phyloP scores from a whole-genome alignment of 2,888 invertebrate species.

The Morpho helenor region DNA sequence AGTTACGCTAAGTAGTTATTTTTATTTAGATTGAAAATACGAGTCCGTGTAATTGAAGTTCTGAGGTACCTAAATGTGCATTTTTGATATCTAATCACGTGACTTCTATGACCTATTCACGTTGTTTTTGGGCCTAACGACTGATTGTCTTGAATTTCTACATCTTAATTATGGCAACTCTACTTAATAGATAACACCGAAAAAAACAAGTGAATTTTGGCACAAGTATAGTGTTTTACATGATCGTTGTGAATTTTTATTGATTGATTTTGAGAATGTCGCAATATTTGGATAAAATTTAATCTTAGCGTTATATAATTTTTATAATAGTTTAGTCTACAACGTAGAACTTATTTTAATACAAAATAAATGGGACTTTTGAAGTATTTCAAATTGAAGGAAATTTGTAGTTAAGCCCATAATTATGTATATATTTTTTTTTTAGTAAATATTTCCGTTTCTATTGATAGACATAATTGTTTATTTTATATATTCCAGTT shows the following conservation, averaged over 20 bases:
- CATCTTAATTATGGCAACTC: slow-evolving; percentile 9
- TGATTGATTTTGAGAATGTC: too few relatives aligned
- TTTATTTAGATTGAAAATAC: slow-evolving; percentile 47
- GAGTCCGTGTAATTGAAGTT: slow-evolving; percentile 47
- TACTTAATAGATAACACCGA: slow-evolving; percentile 17
- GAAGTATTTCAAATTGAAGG: slow-evolving; percentile 1
- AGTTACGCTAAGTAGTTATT: slow-evolving; percentile 47
- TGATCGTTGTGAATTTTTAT: slow-evolving; percentile 3
- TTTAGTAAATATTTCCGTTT: not conserved
- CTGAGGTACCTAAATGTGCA: slow-evolving; percentile 19
- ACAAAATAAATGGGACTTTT: slow-evolving; percentile 5
- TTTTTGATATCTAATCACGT: slow-evolving; percentile 6
- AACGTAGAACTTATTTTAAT: slow-evolving; percentile 4
- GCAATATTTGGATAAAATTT: too few relatives aligned
- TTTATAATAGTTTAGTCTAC: not conserved
- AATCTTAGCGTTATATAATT: too few relatives aligned
- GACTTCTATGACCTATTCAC: not conserved
- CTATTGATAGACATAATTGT: slow-evolving; percentile 53
- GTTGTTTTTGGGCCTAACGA: not conserved
- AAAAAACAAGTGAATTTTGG: slow-evolving; percentile 48
- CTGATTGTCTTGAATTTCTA: not conserved
- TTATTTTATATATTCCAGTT: slow-evolving; percentile 31
- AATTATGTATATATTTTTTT: slow-evolving; percentile 4
- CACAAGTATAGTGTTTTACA: slow-evolving; percentile 33
- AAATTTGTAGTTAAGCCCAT: not conserved